Evolutionary conservation across 2,888 invertebrate genomes (phyloP).

Genomic region (Anoplius nigerrimus): DNA sequence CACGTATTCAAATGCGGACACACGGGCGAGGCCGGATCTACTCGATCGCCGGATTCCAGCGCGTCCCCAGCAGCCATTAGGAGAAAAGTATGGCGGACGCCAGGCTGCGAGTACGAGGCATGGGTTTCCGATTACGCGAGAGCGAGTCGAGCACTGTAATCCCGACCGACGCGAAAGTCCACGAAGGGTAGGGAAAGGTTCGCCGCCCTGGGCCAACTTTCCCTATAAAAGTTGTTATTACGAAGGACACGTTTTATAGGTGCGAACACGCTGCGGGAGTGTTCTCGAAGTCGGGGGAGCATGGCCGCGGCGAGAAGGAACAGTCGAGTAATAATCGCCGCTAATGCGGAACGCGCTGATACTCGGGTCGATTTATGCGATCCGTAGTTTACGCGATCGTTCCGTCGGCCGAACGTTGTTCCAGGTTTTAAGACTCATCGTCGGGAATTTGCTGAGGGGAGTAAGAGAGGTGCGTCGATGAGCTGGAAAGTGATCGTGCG

Average conservation of each 20-base stretch:
- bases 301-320: conserved; percentile 1
- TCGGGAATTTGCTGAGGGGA: too few relatives aligned
- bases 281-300: too few relatives aligned
- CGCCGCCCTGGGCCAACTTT: conserved; percentile 28
- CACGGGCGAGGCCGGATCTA: too few relatives aligned
- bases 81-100: conserved; percentile 3
- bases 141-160: conserved; percentile 30
- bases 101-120: conserved; percentile 10
- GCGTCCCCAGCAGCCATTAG: conserved; percentile 15
- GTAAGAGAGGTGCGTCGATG: too few relatives aligned
- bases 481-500: too few relatives aligned
- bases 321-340: conserved; percentile 31
- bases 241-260: conserved; percentile 31
- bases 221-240: conserved; percentile 43
- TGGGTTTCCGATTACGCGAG: conserved; percentile 37
- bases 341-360: conserved; percentile 25
- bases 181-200: conserved; percentile 19
- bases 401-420: too few relatives aligned
- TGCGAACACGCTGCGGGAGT: conserved; percentile 13
- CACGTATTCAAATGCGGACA: too few relatives aligned
- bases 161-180: conserved; percentile 35
- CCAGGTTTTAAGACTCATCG: too few relatives aligned
- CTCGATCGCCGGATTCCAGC: neutral
- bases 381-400: neutral
- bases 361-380: conserved; percentile 13